A percentile compares a stretch with the other conserved stretches of the same genome.
Evolutionary conservation across 2,113 vertebrate genomes (phyloP).

Genomic region (Sander vitreus): DNA sequence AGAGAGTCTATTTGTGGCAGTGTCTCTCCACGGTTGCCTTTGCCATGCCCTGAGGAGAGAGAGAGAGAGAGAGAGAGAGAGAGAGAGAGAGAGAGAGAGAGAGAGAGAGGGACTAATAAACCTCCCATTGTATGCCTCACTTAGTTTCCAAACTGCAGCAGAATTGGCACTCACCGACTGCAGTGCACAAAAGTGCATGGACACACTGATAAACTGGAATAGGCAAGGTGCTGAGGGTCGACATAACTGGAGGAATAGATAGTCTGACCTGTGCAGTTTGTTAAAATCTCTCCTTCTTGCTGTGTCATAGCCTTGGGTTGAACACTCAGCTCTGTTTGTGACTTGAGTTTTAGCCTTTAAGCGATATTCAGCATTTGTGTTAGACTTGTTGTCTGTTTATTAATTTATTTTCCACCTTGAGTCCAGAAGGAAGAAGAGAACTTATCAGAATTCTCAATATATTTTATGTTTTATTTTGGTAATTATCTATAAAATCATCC

Average conservation of each 20-base stretch:
- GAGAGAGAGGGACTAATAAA: conserved; percentile 68
- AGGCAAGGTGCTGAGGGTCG: conserved; percentile 28
- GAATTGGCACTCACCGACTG: conserved; percentile 55
- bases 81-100: conserved; percentile 29
- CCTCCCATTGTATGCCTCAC: conserved; percentile 70
- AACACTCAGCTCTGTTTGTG: neutral
- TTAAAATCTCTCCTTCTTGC: conserved; percentile 2
- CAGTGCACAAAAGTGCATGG: conserved; percentile 66
- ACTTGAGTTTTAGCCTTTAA: neutral
- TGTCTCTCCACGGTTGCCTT: conserved; percentile 73
- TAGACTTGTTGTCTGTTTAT: neutral
- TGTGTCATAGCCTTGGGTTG: neutral
- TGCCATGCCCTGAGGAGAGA: conserved; percentile 72
- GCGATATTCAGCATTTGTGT: neutral
- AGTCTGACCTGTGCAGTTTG: conserved; percentile 29
- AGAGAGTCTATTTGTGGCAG: conserved; percentile 81
- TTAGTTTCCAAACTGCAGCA: conserved; percentile 75
- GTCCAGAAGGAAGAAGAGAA: neutral
- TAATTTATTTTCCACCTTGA: neutral
- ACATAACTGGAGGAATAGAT: conserved; percentile 36
- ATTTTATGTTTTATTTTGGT: neutral
- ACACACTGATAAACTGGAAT: conserved; percentile 45
- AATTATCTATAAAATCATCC: neutral
- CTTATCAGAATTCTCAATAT: neutral
- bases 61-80: neutral